Percentiles rank a stretch among this genome's conserved stretches.
Evolutionary conservation across 2,888 invertebrate species (phyloP).

Genomic region (Drosophila macrospina): DNA sequence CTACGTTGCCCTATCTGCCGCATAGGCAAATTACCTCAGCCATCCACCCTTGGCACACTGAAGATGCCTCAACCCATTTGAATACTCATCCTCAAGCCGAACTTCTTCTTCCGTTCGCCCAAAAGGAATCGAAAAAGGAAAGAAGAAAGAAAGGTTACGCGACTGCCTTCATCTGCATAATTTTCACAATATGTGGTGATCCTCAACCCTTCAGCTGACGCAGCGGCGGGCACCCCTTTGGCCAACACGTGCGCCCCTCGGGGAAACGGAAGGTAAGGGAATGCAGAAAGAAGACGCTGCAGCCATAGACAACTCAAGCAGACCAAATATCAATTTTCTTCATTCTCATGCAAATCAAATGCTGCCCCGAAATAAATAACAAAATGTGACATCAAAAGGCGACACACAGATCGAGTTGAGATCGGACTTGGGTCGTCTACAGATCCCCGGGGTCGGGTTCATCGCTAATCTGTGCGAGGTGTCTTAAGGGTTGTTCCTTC

Average conservation of each 20-base stretch:
- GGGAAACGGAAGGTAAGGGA: neutral
- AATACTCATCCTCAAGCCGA: slow-evolving; percentile 82
- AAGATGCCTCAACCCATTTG: slow-evolving; percentile 80
- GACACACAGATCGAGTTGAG: slow-evolving; percentile 43
- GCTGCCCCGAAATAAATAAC: slow-evolving; percentile 75
- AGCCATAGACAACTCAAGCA: slow-evolving; percentile 69
- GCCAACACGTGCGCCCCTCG: slow-evolving; percentile 70
- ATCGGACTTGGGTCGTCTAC: slow-evolving; percentile 26
- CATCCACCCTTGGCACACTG: slow-evolving; percentile 68
- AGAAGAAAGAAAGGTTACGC: slow-evolving; percentile 50
- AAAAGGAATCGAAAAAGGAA: slow-evolving; percentile 19
- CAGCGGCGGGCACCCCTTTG: slow-evolving; percentile 39
- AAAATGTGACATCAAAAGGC: slow-evolving; percentile 73
- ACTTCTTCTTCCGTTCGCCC: slow-evolving; percentile 54
- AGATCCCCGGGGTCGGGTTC: slow-evolving; percentile 50
- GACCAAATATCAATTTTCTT: slow-evolving; percentile 85
- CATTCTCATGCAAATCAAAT: slow-evolving; percentile 85
- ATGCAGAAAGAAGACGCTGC: slow-evolving; percentile 64
- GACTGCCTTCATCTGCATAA: slow-evolving; percentile 78
- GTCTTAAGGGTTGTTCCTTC: slow-evolving; percentile 66
- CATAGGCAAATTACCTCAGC: slow-evolving; percentile 80
- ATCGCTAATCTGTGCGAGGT: slow-evolving; percentile 55
- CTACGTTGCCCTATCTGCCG: slow-evolving; percentile 51
- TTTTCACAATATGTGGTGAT: slow-evolving; percentile 82
- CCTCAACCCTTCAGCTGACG: slow-evolving; percentile 61